Percentiles rank a stretch among this genome's conserved stretches.
Conservation (phyloP, 2,888 invertebrate species). For the Tipula helvola region DNA sequence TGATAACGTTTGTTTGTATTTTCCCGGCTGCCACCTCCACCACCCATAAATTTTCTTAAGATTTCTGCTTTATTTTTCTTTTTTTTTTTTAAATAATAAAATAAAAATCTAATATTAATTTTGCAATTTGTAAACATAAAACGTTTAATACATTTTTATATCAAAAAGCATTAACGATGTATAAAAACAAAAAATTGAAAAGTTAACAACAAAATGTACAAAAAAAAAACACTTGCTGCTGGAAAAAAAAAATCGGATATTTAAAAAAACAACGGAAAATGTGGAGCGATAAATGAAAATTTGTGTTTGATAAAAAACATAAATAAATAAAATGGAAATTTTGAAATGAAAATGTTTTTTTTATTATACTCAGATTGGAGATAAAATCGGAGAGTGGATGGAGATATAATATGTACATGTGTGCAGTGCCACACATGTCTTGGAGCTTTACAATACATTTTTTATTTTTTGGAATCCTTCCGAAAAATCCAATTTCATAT, state of each 20-base stretch:
- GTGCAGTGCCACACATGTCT: background rate
- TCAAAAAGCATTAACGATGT: background rate
- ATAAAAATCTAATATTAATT: slow-evolving; percentile 9
- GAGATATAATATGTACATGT: background rate
- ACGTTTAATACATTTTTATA: slow-evolving; percentile 9
- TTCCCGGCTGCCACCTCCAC: background rate
- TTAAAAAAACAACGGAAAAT: background rate
- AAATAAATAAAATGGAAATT: background rate
- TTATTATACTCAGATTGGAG: background rate
- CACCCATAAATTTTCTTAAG: slow-evolving; percentile 4
- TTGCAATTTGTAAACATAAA: slow-evolving; percentile 12
- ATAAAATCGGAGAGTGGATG: background rate
- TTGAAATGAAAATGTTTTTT: background rate
- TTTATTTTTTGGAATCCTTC: background rate
- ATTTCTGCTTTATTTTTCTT: background rate
- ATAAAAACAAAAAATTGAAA: background rate
- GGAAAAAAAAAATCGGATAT: background rate
- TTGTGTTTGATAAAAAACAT: slow-evolving; percentile 4
- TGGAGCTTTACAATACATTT: background rate
- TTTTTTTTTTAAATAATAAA: background rate
- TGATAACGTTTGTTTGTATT: background rate
- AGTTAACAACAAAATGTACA: background rate
- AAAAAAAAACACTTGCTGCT: background rate
- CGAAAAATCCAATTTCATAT: background rate
- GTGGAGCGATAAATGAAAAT: background rate